These are phyloP conservation scores for Chromobotia macracanthus DNA, from an alignment of 2,797 vertebrate genomes.

Conservation along the genomic window DNA sequence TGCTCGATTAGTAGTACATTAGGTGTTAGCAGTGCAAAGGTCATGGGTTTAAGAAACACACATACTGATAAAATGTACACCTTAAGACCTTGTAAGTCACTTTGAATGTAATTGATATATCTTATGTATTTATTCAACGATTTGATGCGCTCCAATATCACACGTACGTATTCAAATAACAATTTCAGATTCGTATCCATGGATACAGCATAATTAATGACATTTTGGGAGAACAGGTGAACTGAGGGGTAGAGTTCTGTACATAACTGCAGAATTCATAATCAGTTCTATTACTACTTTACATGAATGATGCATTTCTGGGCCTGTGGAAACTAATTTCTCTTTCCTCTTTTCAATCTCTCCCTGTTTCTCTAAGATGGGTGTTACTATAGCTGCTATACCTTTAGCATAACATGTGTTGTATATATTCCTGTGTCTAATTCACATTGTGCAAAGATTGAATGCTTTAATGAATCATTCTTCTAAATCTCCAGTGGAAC, in stretches of 20 bases:
- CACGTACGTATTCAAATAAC: neutral
- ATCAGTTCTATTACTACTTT: neutral
- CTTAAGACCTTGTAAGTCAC: no score
- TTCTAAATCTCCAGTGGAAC: neutral
- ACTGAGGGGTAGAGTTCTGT: neutral
- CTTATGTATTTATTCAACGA: no score
- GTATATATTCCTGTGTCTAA: neutral
- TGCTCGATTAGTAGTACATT: no score
- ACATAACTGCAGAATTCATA: neutral
- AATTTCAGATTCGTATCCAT: neutral
- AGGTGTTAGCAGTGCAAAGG: no score
- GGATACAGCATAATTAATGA: neutral
- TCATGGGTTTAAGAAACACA: no score
- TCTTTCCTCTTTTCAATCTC: neutral
- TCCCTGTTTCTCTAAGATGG: neutral
- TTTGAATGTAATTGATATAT: no score
- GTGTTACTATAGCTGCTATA: neutral
- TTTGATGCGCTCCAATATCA: no score
- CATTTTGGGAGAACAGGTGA: neutral
- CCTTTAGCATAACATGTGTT: neutral
- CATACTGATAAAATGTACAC: no score
- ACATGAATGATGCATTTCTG: conserved; percentile 8
- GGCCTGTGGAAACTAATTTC: neutral
- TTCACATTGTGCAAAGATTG: neutral
- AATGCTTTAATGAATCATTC: neutral